Evolutionary conservation across 2,797 vertebrate genomes (phyloP).

Genomic region (Acridotheres tristis): DNA sequence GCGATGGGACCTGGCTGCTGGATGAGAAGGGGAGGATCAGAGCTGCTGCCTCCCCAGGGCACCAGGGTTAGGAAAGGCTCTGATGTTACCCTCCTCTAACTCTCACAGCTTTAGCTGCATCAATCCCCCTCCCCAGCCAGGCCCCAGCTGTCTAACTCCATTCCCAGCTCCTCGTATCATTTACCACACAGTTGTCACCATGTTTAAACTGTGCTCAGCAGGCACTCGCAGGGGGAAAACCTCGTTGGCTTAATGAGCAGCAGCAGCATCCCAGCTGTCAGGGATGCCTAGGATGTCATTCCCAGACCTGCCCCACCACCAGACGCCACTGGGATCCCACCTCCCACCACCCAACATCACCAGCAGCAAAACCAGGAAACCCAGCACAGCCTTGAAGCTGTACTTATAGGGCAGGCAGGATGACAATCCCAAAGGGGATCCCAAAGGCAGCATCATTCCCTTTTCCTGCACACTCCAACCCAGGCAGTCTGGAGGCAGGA

Average conservation of each 20-base stretch:
- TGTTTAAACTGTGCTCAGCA: slow-evolving; percentile 20
- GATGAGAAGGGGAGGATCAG: background rate
- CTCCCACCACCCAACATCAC: background rate
- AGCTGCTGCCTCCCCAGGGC: background rate
- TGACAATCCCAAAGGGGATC: background rate
- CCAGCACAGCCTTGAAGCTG: fast-evolving
- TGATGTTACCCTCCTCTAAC: fast-evolving
- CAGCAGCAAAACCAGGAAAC: background rate
- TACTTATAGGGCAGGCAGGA: background rate
- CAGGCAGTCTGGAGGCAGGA: background rate
- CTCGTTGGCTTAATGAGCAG: background rate
- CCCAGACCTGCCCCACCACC: background rate
- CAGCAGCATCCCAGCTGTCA: background rate
- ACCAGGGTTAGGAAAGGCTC: fast-evolving
- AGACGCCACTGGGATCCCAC: background rate
- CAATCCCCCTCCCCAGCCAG: background rate
- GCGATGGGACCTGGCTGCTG: fast-evolving
- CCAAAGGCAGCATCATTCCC: background rate
- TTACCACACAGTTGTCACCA: background rate
- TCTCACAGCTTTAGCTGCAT: background rate
- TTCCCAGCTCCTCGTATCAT: background rate
- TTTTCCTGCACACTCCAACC: fast-evolving
- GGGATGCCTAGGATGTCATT: background rate
- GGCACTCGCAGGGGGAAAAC: fast-evolving
- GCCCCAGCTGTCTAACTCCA: background rate